Evolutionary conservation across 2,888 invertebrate species (phyloP), one percentile per base, ranked within the genome.

Genomic region (Limnephilus auricula): DNA sequence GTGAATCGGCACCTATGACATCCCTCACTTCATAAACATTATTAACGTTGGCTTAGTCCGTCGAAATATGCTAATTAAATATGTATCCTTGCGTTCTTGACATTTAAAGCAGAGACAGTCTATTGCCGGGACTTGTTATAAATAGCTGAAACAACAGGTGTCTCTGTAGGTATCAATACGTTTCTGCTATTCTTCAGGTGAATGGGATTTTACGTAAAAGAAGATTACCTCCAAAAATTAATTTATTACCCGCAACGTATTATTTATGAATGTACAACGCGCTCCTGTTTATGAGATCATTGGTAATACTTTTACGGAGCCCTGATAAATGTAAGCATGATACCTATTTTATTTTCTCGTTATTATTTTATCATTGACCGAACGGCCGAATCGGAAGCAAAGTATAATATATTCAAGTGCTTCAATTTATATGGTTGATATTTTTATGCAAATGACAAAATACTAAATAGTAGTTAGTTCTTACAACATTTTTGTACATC

Each of bases 41-140:
- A 65, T 25, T 30, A 40, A 85, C 12, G 79, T 79, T 65, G 65
- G 88, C 78, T 84, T 92, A 82, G 83, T 90, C 90, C 86, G 45
- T 89, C 89, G 89, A 80, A 88, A 85, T 90, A 92, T 92, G 92
- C 89, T 87, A 92, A 92, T 92, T 91, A 34, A 37, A 37, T 25
- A 85, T 45, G 40, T 85, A 85, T 91, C 79, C 40, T 82, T 10
- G 79, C 89, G 92, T 83, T 92, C 92, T 92, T 92, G 92, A 92
- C 92, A 92, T 92, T 92, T 92, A 88, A 32, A 50, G 34, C 37
- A 31, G 78, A 88, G 87, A 78, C 87, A 88, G 79, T 88, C 87
- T 88, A 79, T 78, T 18, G 87, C 37, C 10, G n/a, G 25, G 31
- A 88, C 79, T 78, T 3, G 87, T 40, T 45, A 37, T 32, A 88